Base-by-base conservation (phyloP, 2,113 vertebrate genomes). In the Nothoprocta pentlandii region DNA sequence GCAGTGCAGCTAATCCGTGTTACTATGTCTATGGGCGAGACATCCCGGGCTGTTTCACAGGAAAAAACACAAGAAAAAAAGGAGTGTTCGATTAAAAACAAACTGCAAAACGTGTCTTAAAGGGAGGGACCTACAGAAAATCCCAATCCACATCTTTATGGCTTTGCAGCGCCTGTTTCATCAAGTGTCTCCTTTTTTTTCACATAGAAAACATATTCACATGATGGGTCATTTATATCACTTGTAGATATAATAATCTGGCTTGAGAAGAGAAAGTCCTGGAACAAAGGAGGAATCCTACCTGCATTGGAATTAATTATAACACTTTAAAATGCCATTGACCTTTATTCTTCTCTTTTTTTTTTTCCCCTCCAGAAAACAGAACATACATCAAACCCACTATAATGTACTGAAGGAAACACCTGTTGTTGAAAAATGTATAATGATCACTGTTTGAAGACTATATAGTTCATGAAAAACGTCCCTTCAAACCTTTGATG, bases 341-440 rank as follows among this genome's bases (percentile, higher is more conserved):
- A 93, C 66, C 32, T 68, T 51, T 54, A 62, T 81, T 53, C 28
- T 21, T 47, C 3, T 47, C 15, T 66, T 26, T 34, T n/a, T 89
- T 82, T 44, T 44, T 26, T 10, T 70, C 25, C 51, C 16, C 85
- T 93, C 32, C 93, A 98, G 98, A 98, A 97, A 98, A 98, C 93
- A 96, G 98, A 97, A 92, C 96, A 44, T 97, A 98, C 94, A 97
- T 98, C 97, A 99, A 98, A 82, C 97, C 98, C 8, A 98, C 97
- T 21, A 98, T 98, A 53, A 98, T 98, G 96, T 98, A 98, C 98
- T 98, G 98, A 99, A 96, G 71, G 59, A 84, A 79, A 92, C 91
- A 62, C 63, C 81, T 61, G 13, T 49, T 83, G 93, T 28, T 87
- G 95, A 95, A 42, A 90, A 94, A 69, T 53, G 71, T 94, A 2